Conservation (phyloP, 2,888 invertebrate genomes). For the Trileptium ribeirensis region DNA sequence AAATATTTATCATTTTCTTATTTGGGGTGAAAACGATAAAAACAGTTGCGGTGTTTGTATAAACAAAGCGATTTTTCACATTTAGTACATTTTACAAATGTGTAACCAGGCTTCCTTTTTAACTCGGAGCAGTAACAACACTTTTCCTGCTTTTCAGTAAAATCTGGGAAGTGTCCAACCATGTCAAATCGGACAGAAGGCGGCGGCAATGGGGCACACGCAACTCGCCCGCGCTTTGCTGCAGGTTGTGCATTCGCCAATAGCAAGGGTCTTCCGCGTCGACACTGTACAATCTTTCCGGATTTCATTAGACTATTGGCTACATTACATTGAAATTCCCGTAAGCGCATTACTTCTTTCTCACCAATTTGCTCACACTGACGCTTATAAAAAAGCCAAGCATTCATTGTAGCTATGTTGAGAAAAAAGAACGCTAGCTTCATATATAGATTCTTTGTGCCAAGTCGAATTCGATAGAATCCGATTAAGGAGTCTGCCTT, state of each 20-base stretch:
- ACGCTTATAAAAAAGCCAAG: not conserved
- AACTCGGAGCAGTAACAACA: not conserved
- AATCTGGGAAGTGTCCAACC: not conserved
- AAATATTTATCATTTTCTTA: no score
- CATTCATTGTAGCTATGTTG: not conserved
- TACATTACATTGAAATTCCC: not conserved
- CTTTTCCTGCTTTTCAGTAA: not conserved
- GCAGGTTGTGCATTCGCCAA: not conserved
- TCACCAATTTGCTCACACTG: not conserved
- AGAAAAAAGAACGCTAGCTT: not conserved
- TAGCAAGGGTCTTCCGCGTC: not conserved
- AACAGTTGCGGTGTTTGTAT: not conserved
- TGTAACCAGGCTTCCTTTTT: not conserved
- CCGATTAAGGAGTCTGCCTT: not conserved
- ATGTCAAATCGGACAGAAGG: not conserved
- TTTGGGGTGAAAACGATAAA: no score
- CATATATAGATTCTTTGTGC: not conserved
- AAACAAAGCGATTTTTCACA: not conserved
- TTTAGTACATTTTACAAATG: not conserved
- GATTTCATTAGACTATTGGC: not conserved
- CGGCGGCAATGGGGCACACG: not conserved
- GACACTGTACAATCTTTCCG: not conserved
- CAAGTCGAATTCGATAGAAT: constrained; percentile 2
- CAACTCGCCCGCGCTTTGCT: not conserved
- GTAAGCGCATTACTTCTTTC: not conserved